Evolutionary conservation across 2,888 invertebrate species (phyloP), one percentile per base, ranked within the genome.

Genomic region (Nebria brevicollis): DNA sequence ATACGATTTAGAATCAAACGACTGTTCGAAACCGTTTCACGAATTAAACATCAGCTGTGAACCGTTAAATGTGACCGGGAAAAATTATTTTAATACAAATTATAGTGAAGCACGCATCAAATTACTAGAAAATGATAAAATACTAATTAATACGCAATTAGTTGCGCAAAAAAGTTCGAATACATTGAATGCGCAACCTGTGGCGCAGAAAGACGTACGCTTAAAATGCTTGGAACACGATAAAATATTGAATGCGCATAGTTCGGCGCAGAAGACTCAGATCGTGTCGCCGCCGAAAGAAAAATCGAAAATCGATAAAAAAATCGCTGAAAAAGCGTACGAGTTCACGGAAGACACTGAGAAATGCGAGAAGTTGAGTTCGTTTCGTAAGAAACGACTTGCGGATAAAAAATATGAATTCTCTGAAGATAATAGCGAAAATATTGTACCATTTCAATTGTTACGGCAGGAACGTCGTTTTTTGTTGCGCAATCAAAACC

Each of bases 371-470:
- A 96, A 96, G 86, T 92, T 96, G n/a, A 95, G 95, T 85, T 94
- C 94, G 86, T 96, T 95, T 86, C 92, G 97, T 7, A 95, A 96
- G 87, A 92, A 96, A 77, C 92, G 96, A 7, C 89, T 97, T 77
- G 97, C 97, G 0, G 97, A 97, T 86, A 97, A 97, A 87, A 97
- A 96, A 87, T 97, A 97, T 87, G 97, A 97, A 86, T 97, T 97
- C 86, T 95, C 95, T 0, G 96, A 96, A 85, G 96, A 96, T 83
- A 89, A 89, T 82, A 92, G 92, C 85, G 93, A 93, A 85, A 93
- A 93, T 85, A 93, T 93, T 75, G 92, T 93, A 66, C 93, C 93
- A 70, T 93, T 93, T 86, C 91, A 93, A 86, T 92, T 92, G n/a
- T 87, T 93, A 84, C 88, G 93, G 13, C 86, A 88, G 4, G 89